Conservation (phyloP, 2,888 invertebrate genomes). For the Philhelius pedissequus region DNA sequence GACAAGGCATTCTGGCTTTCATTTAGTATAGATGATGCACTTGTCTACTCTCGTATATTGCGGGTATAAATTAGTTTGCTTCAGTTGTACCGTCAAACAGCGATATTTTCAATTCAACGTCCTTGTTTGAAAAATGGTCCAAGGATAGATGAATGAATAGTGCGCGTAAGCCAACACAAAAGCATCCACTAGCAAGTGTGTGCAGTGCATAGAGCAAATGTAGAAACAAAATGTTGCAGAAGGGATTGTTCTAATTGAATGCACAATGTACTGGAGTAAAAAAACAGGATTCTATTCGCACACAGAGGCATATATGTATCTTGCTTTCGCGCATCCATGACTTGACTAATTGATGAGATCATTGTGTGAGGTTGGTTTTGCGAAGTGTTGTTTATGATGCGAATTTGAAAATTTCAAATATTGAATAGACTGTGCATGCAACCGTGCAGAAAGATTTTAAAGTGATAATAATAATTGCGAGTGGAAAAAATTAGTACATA, state of each 20-base stretch:
- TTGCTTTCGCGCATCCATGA: slow-evolving; percentile 35
- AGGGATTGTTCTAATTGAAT: slow-evolving; percentile 55
- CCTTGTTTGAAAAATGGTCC: slow-evolving; percentile 26
- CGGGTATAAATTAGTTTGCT: slow-evolving; percentile 47
- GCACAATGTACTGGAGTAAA: background rate
- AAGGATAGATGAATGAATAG: slow-evolving; percentile 21
- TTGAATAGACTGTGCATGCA: slow-evolving; percentile 2
- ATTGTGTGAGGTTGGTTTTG: slow-evolving; percentile 27
- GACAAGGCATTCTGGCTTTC: background rate
- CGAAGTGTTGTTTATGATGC: slow-evolving; percentile 5
- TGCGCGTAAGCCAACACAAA: background rate
- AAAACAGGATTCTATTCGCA: background rate
- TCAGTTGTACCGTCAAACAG: slow-evolving; percentile 24
- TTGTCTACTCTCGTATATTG: slow-evolving; percentile 28
- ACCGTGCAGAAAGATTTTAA: background rate
- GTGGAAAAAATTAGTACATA: background rate
- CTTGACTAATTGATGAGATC: slow-evolving; percentile 54
- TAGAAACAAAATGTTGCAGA: slow-evolving; percentile 38
- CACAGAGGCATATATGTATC: background rate
- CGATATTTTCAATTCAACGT: slow-evolving; percentile 43
- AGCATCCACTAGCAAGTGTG: background rate
- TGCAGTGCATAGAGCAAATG: background rate
- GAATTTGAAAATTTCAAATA: background rate
- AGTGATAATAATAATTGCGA: background rate
- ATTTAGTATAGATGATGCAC: background rate